Percentiles rank a stretch among this genome's conserved stretches.
Evolutionary conservation across 2,113 vertebrate genomes (phyloP).

Genomic region (Gambusia holbrooki): DNA sequence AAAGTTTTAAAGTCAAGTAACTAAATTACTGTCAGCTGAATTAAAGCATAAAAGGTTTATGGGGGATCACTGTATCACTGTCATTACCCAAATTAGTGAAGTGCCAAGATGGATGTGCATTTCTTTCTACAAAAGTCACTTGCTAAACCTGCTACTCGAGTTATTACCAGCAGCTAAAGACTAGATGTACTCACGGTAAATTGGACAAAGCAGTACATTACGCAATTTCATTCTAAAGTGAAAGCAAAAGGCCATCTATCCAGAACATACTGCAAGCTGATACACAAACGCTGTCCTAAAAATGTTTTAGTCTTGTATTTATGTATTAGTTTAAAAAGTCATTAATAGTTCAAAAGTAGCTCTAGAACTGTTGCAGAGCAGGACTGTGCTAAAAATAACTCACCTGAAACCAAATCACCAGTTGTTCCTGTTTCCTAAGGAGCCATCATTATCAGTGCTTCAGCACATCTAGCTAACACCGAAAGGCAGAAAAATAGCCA

Average conservation of each 20-base stretch:
- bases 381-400: neutral
- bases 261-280: too few species aligned
- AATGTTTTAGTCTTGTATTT: neutral
- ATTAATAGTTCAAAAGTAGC: too few species aligned
- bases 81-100: neutral
- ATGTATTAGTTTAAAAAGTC: too few species aligned
- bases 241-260: neutral
- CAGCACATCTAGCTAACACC: neutral
- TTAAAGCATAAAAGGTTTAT: neutral
- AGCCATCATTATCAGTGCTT: neutral
- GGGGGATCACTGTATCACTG: neutral
- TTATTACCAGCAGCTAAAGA: neutral
- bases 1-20: neutral
- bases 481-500: neutral
- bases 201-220: too few species aligned
- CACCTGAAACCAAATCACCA: neutral
- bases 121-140: neutral
- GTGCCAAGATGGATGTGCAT: neutral
- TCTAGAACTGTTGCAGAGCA: neutral
- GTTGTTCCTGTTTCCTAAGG: neutral
- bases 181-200: neutral
- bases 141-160: constrained; percentile 13
- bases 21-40: neutral
- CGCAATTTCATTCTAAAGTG: neutral
- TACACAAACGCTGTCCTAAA: neutral